A percentile compares a stretch with the other conserved stretches of the same genome.
Evolutionary conservation across 2,797 vertebrate species (phyloP).

Genomic region (Gymnoscopelus braueri): DNA sequence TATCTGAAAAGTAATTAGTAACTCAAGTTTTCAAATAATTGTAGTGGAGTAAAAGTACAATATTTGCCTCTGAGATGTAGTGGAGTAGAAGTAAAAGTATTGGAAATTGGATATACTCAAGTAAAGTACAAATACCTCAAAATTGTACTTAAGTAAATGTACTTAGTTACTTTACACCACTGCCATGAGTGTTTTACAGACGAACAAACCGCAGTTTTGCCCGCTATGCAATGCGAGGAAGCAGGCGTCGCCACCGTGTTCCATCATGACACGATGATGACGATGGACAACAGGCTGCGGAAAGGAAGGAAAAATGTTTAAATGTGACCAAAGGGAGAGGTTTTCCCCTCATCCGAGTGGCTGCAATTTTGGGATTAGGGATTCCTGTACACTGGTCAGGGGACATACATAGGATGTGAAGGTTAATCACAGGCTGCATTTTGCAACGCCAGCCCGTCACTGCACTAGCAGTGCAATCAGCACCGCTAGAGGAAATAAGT

Average conservation of each 20-base stretch:
- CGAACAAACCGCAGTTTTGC: no score
- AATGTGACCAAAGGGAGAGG: constrained; percentile 65
- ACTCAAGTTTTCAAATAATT: no score
- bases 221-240: not conserved
- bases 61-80: no score
- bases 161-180: no score
- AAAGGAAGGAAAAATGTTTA: constrained; percentile 49
- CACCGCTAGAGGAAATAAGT: constrained; percentile 76
- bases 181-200: no score
- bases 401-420: constrained; percentile 79
- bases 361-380: constrained; percentile 80
- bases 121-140: no score
- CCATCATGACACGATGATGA: constrained; percentile 40
- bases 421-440: constrained; percentile 80
- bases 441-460: constrained; percentile 72
- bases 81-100: no score
- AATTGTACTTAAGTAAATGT: no score
- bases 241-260: constrained; percentile 41
- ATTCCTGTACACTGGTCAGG: constrained; percentile 66
- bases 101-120: no score
- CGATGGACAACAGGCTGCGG: constrained; percentile 9
- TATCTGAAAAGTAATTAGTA: no score
- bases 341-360: constrained; percentile 63
- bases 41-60: no score
- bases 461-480: constrained; percentile 78